A percentile compares a stretch with the other conserved stretches of the same genome.
Conservation (phyloP, 2,113 vertebrate genomes). For the Brachyistius frenatus region DNA sequence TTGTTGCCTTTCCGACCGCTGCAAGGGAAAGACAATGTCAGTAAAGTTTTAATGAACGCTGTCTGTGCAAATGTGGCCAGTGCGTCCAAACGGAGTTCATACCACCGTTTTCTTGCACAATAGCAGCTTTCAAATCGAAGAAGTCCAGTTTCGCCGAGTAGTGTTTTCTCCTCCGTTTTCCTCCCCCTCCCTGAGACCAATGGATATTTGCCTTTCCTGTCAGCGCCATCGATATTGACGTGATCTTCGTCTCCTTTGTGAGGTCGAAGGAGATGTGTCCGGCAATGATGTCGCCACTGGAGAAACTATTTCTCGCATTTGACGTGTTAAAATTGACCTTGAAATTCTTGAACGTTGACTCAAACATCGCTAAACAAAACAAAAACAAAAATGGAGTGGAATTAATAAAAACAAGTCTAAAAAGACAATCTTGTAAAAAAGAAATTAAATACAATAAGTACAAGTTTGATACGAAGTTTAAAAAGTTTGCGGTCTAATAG, state of each 20-base stretch:
- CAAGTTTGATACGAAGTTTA: not conserved
- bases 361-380: constrained; percentile 48
- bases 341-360: constrained; percentile 54
- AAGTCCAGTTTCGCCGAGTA: constrained; percentile 10
- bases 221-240: constrained; percentile 21
- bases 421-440: too few relatives aligned
- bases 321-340: constrained; percentile 39
- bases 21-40: not conserved
- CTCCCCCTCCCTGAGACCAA: constrained; percentile 32
- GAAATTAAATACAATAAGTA: too few relatives aligned
- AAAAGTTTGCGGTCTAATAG: too few relatives aligned
- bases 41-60: too few relatives aligned
- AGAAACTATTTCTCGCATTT: constrained; percentile 8
- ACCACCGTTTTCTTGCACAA: constrained; percentile 37
- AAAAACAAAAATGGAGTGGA: too few relatives aligned
- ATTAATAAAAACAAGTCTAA: too few relatives aligned
- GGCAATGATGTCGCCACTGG: constrained; percentile 39
- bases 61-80: too few relatives aligned
- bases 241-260: constrained; percentile 54
- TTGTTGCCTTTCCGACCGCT: not conserved
- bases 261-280: constrained; percentile 66
- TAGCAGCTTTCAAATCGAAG: constrained; percentile 28
- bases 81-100: not conserved
- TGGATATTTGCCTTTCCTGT: constrained; percentile 27
- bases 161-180: not conserved